Evolutionary conservation across 2,888 invertebrate species (phyloP).

Genomic region (Volucella zonaria): DNA sequence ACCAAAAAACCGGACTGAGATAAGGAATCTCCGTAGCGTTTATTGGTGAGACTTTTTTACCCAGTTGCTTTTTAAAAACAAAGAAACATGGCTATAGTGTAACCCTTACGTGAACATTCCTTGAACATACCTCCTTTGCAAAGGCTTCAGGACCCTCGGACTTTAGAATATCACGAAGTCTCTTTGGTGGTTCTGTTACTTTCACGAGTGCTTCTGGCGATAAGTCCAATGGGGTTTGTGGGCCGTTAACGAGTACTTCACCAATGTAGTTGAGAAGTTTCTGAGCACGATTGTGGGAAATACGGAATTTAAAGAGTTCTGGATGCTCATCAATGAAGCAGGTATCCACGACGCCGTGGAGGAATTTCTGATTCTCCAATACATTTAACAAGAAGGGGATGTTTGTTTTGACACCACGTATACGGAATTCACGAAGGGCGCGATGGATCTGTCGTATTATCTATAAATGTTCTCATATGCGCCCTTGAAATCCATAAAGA

Average conservation of each 20-base stretch:
- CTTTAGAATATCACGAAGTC: conserved; percentile 92
- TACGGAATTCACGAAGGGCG: conserved; percentile 84
- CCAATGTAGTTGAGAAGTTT: conserved; percentile 97
- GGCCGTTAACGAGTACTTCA: conserved; percentile 97
- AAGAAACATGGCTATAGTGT: too few relatives aligned
- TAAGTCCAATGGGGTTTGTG: conserved; percentile 93
- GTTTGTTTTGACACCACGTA: conserved; percentile 99
- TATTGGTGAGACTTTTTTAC: too few relatives aligned
- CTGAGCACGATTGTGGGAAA: conserved; percentile 96
- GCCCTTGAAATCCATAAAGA: too few relatives aligned
- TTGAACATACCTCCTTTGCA: conserved; percentile 98
- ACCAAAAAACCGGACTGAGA: too few relatives aligned
- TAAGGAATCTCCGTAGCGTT: too few relatives aligned
- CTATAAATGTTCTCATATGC: too few relatives aligned
- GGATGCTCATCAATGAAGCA: conserved; percentile 99
- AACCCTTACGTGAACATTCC: conserved; percentile 91
- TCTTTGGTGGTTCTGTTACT: conserved; percentile 90
- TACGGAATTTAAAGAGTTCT: conserved; percentile 94
- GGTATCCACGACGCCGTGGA: conserved; percentile 95
- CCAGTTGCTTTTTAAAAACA: too few relatives aligned
- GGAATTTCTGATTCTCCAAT: conserved; percentile 96
- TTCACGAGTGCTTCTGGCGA: conserved; percentile 86
- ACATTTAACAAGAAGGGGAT: conserved; percentile 99
- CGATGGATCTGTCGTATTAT: too few relatives aligned
- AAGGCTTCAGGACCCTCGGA: conserved; percentile 97